Evolutionary conservation across 2,888 invertebrate species (phyloP), one percentile per base, ranked within the genome.

Genomic region (Oxyteleia sp.): DNA sequence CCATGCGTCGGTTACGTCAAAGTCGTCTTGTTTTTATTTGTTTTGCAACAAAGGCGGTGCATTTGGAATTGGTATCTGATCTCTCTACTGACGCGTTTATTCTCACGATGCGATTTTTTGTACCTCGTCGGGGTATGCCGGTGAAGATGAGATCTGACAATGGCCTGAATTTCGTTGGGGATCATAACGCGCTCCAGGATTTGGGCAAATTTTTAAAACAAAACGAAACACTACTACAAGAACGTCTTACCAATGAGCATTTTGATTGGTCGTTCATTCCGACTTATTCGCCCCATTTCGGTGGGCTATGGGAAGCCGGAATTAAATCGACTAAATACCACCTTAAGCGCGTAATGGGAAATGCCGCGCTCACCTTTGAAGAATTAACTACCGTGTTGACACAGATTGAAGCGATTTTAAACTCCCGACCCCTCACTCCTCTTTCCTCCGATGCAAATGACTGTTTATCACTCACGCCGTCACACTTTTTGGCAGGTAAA

Each of bases 401-500:
- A 32, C 53, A 53, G 10, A 53, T 53, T 10, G 53, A 53, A 32
- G 32, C 53, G 4, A 53, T 32, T 26, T 18, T 59, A 15, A 59
- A 59, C 26, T 59, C 59, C 41, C 59, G 59, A 43, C 59, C 59
- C 8, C n/a, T 59, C 2, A 23, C 43, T 15, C 59, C 59, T 1
- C 13, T 59, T 5, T 59, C 59, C 41, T 59, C 59, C 2, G n/a
- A 43, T 23, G 23, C 23, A 41, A 20, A 26, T 59, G 59, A 59
- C 10, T 41, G 23, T 41, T 0, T 0, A 43, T 13, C 26, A 4
- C 75, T 90, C 0, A 90, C 89, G 0, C 91, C 90, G 20, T 89
- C 87, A 3, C 91, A 92, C 69, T 90, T 92, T 55, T 78, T 92
- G 2, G 87, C 89, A 63, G 90, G 90, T 4, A 59, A 63, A 29